These are phyloP conservation scores for Panulirus ornatus DNA, from an alignment of 1,140 invertebrate genomes.

Conservation along the genomic window DNA sequence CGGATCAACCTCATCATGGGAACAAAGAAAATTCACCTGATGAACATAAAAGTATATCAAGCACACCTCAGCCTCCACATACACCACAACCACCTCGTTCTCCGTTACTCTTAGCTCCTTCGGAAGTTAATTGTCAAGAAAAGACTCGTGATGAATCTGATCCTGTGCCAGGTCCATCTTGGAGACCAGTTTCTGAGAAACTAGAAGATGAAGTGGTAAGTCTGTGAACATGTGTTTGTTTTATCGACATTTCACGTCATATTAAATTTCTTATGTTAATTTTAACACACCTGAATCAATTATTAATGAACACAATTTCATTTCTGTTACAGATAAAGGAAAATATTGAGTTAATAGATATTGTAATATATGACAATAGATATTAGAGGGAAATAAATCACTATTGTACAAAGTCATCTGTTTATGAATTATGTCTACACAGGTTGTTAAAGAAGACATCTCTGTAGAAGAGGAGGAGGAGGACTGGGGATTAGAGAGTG, in stretches of 20 bases:
- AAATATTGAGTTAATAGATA: too few relatives aligned
- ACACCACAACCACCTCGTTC: conserved; percentile 66
- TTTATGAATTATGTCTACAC: neutral
- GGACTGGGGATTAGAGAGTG: conserved; percentile 69
- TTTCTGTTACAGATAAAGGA: too few relatives aligned
- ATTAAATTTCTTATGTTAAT: too few relatives aligned
- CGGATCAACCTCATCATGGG: conserved; percentile 52
- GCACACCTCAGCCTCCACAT: conserved; percentile 71
- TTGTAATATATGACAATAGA: too few relatives aligned
- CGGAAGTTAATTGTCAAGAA: conserved; percentile 65
- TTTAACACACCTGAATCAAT: too few relatives aligned
- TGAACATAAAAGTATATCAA: conserved; percentile 52
- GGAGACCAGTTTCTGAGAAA: conserved; percentile 43
- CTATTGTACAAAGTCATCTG: neutral
- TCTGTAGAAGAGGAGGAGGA: conserved; percentile 72
- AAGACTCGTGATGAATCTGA: conserved; percentile 63
- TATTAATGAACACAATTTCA: too few relatives aligned
- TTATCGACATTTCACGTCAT: too few relatives aligned
- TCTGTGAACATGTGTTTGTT: neutral
- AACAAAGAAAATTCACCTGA: conserved; percentile 73
- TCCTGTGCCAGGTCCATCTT: conserved; percentile 72
- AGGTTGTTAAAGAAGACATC: conserved; percentile 74
- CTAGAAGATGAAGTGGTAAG: conserved; percentile 66
- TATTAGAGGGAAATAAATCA: too few relatives aligned
- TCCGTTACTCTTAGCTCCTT: conserved; percentile 37